Evolutionary conservation across 2,888 invertebrate genomes (phyloP), one percentile per base, ranked within the genome.

Genomic region (Vanessa cardui): DNA sequence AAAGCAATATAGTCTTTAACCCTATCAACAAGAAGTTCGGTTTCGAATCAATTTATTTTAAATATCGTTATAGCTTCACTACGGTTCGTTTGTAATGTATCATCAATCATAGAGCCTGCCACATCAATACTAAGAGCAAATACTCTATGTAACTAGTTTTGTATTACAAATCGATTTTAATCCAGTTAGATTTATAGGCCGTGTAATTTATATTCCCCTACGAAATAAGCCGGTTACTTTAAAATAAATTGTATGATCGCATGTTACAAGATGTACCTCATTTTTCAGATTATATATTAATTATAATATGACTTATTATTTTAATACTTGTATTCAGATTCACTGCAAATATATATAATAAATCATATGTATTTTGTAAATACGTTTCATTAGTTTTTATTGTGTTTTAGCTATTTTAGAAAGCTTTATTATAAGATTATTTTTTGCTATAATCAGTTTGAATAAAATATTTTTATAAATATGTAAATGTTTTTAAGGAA

Each of bases 41-140:
- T 54, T 62, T 75, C 45, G 33, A 64, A 62, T 72, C 67, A 68
- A 65, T 71, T 63, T 58, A 61, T 69, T 60, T 68, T 66, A 67
- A 56, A 39, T 39, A 62, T 73, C 72, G 75, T 74, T 74, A 73
- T 72, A 74, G 64, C 74, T 62, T 75, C 74, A 77, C 74, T 76
- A 69, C 73, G 73, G 74, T 75, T 69, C 68, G 66, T 72, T 74
- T 71, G 80, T 78, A 76, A 80, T 76, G 75, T 73, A 80, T 80
- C 80, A 86, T 87, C 83, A 79, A 86, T 87, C 87, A 86, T 82
- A 79, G 52, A 71, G 74, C 75, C 74, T 83, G 85, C 83, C 87
- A 87, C 81, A 82, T 87, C 86, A 86, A 85, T 87, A 85, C 82
- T 77, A 74, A 81, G 81, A 81, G 82, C 83, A 87, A 86, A 86